phyloP scores from a whole-genome alignment of 2,888 invertebrate genomes.

The Xanthia togata region DNA sequence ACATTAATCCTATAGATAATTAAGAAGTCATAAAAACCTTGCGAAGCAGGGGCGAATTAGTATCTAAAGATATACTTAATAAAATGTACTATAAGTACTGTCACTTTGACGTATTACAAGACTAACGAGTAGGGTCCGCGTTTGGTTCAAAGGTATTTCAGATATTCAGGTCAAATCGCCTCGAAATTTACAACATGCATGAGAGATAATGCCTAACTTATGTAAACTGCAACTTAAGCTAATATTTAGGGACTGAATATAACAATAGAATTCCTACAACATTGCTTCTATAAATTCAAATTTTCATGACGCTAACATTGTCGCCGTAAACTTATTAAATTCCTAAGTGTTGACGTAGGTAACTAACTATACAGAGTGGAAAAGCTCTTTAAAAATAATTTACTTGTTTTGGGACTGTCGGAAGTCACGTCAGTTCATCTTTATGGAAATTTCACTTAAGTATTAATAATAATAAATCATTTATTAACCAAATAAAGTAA shows the following conservation, averaged over 20 bases:
- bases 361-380: no score
- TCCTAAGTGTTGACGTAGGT: conserved; percentile 5
- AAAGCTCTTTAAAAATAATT: neutral
- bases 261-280: conserved; percentile 47
- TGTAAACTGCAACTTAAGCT: conserved; percentile 21
- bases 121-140: conserved; percentile 10
- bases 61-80: no score
- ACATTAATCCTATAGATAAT: no score
- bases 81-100: no score
- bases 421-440: neutral
- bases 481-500: no score
- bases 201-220: conserved; percentile 44
- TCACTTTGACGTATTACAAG: conserved; percentile 29
- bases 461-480: no score
- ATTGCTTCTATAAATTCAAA: conserved; percentile 44
- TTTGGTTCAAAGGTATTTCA: conserved; percentile 42
- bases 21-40: no score
- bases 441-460: neutral
- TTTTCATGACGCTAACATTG: conserved; percentile 27
- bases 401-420: neutral
- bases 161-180: conserved; percentile 59
- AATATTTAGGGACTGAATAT: conserved; percentile 29
- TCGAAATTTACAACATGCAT: conserved; percentile 55
- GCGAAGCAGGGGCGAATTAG: no score
- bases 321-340: conserved; percentile 16